These are phyloP conservation scores for Thumatha senex DNA, from an alignment of 2,888 invertebrate species.

Conservation along the genomic window DNA sequence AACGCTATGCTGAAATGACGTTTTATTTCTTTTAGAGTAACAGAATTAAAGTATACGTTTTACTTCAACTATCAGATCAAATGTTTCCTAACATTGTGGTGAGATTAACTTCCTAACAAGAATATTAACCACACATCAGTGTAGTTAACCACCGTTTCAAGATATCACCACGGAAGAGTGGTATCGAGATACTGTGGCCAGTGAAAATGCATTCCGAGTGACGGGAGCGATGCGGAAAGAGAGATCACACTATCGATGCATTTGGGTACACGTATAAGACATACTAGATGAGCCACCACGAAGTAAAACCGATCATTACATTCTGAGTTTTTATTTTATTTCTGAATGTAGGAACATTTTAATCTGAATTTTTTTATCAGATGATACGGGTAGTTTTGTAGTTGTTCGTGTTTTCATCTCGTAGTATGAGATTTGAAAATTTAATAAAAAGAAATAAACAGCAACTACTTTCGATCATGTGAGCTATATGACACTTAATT, in stretches of 20 bases:
- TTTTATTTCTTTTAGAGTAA: too few relatives aligned
- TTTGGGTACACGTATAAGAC: neutral
- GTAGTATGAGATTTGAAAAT: too few relatives aligned
- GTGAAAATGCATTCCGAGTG: conserved; percentile 72
- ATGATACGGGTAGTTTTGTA: too few relatives aligned
- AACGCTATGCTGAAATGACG: too few relatives aligned
- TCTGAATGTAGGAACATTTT: too few relatives aligned
- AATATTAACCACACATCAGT: conserved; percentile 31
- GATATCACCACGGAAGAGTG: conserved; percentile 69
- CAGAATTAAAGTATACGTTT: neutral
- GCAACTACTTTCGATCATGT: too few relatives aligned
- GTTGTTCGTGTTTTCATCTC: too few relatives aligned
- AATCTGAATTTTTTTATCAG: too few relatives aligned
- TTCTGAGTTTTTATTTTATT: too few relatives aligned
- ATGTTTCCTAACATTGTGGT: conserved; percentile 18
- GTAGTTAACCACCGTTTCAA: conserved; percentile 37
- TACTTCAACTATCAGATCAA: conserved; percentile 9
- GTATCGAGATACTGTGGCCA: conserved; percentile 61
- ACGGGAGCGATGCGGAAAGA: conserved; percentile 53
- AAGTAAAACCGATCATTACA: too few relatives aligned
- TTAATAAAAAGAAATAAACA: too few relatives aligned
- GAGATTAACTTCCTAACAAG: conserved; percentile 24
- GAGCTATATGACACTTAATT: too few relatives aligned
- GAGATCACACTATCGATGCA: conserved; percentile 34
- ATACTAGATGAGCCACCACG: conserved; percentile 14